These are phyloP conservation scores for Nyctibius bracteatus DNA, from an alignment of 2,113 vertebrate genomes.

Conservation along the genomic window DNA sequence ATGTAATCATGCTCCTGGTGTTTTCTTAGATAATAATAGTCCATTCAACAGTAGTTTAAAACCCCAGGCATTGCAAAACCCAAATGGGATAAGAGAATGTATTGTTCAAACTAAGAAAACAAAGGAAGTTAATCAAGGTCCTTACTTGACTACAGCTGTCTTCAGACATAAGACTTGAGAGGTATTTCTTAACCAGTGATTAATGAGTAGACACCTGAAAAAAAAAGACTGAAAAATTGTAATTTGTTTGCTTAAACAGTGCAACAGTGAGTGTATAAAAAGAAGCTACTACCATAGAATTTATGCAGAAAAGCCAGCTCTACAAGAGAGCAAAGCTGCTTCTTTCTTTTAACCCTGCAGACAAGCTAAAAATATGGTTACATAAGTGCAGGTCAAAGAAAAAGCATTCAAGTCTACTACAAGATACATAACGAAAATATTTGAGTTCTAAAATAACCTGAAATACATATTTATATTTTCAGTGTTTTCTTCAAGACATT, in stretches of 20 bases:
- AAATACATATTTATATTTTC: neutral
- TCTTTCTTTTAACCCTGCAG: neutral
- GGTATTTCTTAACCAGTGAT: neutral
- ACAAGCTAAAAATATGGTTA: neutral
- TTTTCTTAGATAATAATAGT: conserved; percentile 22
- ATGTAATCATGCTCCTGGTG: neutral
- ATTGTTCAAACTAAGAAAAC: conserved; percentile 37
- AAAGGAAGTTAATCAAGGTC: conserved; percentile 39
- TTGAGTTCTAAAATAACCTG: neutral
- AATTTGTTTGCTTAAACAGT: neutral
- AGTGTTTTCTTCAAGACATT: neutral
- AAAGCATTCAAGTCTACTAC: neutral
- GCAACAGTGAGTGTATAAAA: neutral
- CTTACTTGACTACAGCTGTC: neutral
- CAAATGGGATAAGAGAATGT: neutral
- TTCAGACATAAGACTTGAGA: neutral
- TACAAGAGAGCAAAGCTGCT: neutral
- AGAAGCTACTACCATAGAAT: neutral
- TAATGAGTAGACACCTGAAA: neutral
- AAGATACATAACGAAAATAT: neutral
- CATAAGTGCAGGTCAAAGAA: neutral
- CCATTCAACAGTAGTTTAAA: neutral
- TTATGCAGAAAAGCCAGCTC: neutral
- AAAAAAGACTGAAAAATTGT: neutral
- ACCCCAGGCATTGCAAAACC: neutral